Evolutionary conservation across 2,113 vertebrate genomes (phyloP).

Genomic region (Pterophyllum scalare): DNA sequence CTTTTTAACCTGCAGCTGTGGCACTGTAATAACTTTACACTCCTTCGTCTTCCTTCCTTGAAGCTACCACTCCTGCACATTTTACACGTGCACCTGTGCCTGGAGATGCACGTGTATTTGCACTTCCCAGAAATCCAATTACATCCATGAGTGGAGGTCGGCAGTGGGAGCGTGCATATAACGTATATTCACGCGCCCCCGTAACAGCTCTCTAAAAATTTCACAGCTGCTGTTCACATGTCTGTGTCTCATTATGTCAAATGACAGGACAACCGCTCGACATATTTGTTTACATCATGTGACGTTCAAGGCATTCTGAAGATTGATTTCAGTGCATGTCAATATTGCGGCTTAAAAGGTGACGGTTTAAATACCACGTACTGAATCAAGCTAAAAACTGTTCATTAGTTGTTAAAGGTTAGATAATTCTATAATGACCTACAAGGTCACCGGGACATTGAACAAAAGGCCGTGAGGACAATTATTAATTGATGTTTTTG

Average conservation of each 20-base stretch:
- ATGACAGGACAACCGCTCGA: not conserved
- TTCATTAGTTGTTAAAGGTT: conserved; percentile 14
- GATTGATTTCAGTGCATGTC: conserved; percentile 1
- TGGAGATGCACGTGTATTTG: not conserved
- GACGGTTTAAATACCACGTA: not conserved
- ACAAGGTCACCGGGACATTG: not conserved
- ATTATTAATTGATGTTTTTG: conserved; percentile 49
- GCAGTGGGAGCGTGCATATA: conserved; percentile 18
- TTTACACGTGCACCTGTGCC: conserved; percentile 17
- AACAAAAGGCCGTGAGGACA: conserved; percentile 4
- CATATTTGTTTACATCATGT: conserved; percentile 10
- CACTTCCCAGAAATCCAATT: conserved; percentile 57
- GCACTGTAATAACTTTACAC: not conserved
- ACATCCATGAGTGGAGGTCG: conserved; percentile 54
- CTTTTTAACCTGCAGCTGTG: conserved; percentile 2
- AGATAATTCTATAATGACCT: conserved; percentile 20
- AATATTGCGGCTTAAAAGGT: not conserved
- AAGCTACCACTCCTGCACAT: not conserved
- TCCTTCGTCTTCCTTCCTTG: not conserved
- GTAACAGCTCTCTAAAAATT: conserved; percentile 24
- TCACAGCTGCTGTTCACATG: conserved; percentile 11
- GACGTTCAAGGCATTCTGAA: not conserved
- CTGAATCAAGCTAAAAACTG: not conserved
- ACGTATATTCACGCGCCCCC: conserved; percentile 21
- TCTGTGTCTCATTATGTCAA: conserved; percentile 29